A percentile compares a stretch with the other conserved stretches of the same genome.
Conservation (phyloP, 2,888 invertebrate species). For the Platycheirus rosarum region DNA sequence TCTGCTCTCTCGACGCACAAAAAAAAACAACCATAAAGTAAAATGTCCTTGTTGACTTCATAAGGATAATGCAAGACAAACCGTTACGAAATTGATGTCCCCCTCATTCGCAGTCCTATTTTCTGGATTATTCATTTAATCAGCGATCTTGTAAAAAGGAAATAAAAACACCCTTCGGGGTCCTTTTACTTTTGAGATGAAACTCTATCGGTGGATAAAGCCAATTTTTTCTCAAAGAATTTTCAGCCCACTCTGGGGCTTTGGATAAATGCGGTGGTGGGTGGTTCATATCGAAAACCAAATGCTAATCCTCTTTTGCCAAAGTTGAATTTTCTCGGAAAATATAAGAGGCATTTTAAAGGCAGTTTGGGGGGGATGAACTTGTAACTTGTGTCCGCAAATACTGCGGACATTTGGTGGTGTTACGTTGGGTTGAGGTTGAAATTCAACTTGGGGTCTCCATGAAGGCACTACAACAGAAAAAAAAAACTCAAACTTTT, state of each 20-base stretch:
- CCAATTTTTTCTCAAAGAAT: slow-evolving; percentile 22
- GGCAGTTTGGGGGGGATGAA: slow-evolving; percentile 64
- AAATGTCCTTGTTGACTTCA: slow-evolving; percentile 41
- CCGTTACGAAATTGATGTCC: slow-evolving; percentile 50
- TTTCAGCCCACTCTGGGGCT: background rate
- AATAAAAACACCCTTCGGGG: slow-evolving; percentile 25
- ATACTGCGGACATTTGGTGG: slow-evolving; percentile 17
- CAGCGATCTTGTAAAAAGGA: slow-evolving; percentile 39
- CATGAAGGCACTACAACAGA: background rate
- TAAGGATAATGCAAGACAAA: slow-evolving; percentile 43
- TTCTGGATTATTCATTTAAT: slow-evolving; percentile 62
- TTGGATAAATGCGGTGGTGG: background rate
- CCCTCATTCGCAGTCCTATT: slow-evolving; percentile 56
- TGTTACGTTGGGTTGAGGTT: background rate
- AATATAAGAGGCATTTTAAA: slow-evolving; percentile 46
- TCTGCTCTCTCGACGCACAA: slow-evolving; percentile 9
- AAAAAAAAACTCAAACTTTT: slow-evolving; percentile 20
- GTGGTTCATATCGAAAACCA: slow-evolving; percentile 34
- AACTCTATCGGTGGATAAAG: background rate
- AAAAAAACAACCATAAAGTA: slow-evolving; percentile 24
- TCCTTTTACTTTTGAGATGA: background rate
- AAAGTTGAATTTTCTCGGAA: slow-evolving; percentile 64
- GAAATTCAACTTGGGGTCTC: background rate
- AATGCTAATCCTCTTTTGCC: slow-evolving; percentile 64
- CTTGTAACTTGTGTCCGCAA: slow-evolving; percentile 53